Evolutionary conservation across 23 tunicate genomes (phyloP).

Genomic region (Trididemnum miniatum): DNA sequence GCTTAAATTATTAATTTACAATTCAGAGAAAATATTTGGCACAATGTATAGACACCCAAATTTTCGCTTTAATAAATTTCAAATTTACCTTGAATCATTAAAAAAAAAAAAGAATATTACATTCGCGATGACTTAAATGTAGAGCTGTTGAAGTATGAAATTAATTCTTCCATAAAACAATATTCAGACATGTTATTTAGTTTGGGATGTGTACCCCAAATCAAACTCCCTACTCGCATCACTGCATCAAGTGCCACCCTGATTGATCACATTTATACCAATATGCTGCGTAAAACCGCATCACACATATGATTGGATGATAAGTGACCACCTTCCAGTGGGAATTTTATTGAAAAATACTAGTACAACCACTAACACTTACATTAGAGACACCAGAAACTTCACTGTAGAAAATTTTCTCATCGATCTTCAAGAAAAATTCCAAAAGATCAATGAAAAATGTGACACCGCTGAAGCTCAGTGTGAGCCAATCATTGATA

Average conservation of each 20-base stretch:
- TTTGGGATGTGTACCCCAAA: neutral
- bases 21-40: neutral
- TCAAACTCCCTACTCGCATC: neutral
- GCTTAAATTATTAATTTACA: neutral
- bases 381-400: neutral
- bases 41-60: neutral
- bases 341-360: neutral
- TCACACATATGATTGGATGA: neutral
- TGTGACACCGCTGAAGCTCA: neutral
- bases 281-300: neutral
- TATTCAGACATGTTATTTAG: neutral
- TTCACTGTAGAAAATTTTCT: neutral
- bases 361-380: neutral
- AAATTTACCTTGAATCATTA: neutral
- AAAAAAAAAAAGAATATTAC: neutral
- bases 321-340: neutral
- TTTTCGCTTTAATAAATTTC: neutral
- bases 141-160: neutral
- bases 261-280: neutral
- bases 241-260: neutral
- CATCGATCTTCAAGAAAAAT: neutral
- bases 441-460: neutral
- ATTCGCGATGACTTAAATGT: neutral
- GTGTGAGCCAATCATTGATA: neutral
- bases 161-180: neutral